These are phyloP conservation scores for Pyrgus malvae DNA, from an alignment of 2,888 invertebrate genomes.

Conservation along the genomic window DNA sequence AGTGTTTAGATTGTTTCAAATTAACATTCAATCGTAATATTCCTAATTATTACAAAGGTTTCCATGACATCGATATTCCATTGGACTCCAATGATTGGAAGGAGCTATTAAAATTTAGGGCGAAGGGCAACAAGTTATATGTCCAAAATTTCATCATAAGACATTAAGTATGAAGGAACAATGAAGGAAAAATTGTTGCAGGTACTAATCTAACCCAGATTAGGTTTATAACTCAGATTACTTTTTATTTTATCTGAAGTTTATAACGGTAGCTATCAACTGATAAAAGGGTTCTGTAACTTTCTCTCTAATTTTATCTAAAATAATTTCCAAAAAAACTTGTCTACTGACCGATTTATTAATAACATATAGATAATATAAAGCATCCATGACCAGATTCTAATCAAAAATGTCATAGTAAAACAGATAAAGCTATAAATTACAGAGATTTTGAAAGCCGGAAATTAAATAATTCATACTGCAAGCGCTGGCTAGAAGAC, in stretches of 20 bases:
- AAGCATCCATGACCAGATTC: neutral
- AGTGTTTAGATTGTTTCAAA: neutral
- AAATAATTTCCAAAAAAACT: too few species aligned
- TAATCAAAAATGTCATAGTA: conserved; percentile 18
- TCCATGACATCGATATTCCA: neutral
- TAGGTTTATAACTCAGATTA: too few species aligned
- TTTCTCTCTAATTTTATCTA: too few species aligned
- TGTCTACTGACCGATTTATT: neutral
- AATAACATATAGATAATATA: neutral
- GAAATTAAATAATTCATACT: conserved; percentile 18
- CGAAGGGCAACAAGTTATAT: conserved; percentile 3
- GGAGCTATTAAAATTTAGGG: too few species aligned
- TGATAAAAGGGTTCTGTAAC: too few species aligned
- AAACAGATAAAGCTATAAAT: conserved; percentile 4
- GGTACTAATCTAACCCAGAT: too few species aligned
- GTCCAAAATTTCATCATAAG: neutral
- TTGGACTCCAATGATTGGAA: too few species aligned
- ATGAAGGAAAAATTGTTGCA: too few species aligned
- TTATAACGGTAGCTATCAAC: too few species aligned
- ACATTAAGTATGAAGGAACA: too few species aligned
- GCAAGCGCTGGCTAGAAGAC: conserved; percentile 7
- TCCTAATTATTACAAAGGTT: neutral
- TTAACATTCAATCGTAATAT: too few species aligned
- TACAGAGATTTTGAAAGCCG: conserved; percentile 12
- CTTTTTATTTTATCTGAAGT: too few species aligned